Evolutionary conservation across 2,797 vertebrate genomes (phyloP).

Genomic region (Argyrosomus regius): DNA sequence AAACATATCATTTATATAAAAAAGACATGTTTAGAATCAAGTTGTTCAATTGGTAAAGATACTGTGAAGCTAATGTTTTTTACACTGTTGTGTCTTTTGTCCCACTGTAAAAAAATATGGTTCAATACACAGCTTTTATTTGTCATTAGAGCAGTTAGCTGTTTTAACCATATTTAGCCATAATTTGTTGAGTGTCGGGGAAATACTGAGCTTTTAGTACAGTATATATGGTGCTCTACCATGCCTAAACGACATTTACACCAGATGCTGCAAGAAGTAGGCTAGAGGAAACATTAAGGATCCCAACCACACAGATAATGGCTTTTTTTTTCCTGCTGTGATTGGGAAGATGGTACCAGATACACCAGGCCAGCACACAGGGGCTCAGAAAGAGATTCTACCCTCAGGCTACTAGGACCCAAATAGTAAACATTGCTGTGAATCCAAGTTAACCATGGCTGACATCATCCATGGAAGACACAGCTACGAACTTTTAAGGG

Average conservation of each 20-base stretch:
- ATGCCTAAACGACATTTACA: background rate
- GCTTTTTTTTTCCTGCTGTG: no score
- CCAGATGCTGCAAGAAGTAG: background rate
- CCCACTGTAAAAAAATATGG: background rate
- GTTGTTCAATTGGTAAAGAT: background rate
- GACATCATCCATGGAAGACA: background rate
- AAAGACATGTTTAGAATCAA: background rate
- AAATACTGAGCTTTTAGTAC: background rate
- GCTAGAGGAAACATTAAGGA: no score
- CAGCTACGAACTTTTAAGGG: background rate
- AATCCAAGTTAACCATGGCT: constrained; percentile 11
- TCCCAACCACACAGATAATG: no score
- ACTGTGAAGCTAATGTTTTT: background rate
- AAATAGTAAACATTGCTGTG: background rate
- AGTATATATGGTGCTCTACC: no score
- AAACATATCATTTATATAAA: background rate
- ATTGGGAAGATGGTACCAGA: no score
- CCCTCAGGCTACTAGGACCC: no score
- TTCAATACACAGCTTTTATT: constrained; percentile 1
- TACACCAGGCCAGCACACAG: no score
- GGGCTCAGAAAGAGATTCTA: no score
- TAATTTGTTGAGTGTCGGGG: background rate
- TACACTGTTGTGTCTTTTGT: background rate
- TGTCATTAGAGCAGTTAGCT: background rate
- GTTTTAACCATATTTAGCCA: background rate